These are phyloP conservation scores for Pelusios castaneus DNA, from an alignment of 2,113 vertebrate species.

Conservation along the genomic window DNA sequence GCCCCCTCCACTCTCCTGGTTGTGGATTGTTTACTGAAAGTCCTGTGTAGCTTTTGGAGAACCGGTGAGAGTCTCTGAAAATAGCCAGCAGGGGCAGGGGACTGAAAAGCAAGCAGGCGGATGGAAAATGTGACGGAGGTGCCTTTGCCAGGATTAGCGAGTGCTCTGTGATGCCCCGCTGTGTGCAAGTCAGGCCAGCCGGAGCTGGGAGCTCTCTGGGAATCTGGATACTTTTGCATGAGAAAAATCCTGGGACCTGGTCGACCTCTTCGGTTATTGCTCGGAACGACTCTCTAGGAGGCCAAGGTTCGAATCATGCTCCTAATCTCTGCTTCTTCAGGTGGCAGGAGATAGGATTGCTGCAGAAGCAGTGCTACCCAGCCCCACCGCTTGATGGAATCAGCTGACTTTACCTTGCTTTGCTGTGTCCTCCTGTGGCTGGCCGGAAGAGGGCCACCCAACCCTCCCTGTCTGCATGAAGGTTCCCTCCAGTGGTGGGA, in stretches of 20 bases:
- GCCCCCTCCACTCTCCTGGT: background rate
- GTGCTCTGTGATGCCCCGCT: background rate
- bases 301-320: background rate
- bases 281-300: fast-evolving
- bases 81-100: constrained; percentile 43
- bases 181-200: background rate
- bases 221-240: background rate
- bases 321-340: background rate
- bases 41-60: constrained; percentile 11
- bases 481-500: background rate
- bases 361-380: background rate
- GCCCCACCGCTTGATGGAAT: background rate
- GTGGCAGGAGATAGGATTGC: background rate
- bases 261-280: background rate
- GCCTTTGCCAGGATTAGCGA: constrained; percentile 15
- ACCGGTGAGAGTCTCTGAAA: constrained; percentile 56
- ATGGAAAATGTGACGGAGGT: constrained; percentile 12
- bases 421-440: background rate
- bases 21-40: constrained; percentile 62
- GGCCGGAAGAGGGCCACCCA: fast-evolving
- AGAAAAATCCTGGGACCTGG: background rate
- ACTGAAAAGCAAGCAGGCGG: constrained; percentile 55
- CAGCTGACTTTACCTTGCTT: constrained; percentile 12
- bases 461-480: fast-evolving
- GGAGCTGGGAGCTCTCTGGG: background rate